Evolutionary conservation across 2,113 vertebrate species (phyloP).

Genomic region (Malurus elegans): DNA sequence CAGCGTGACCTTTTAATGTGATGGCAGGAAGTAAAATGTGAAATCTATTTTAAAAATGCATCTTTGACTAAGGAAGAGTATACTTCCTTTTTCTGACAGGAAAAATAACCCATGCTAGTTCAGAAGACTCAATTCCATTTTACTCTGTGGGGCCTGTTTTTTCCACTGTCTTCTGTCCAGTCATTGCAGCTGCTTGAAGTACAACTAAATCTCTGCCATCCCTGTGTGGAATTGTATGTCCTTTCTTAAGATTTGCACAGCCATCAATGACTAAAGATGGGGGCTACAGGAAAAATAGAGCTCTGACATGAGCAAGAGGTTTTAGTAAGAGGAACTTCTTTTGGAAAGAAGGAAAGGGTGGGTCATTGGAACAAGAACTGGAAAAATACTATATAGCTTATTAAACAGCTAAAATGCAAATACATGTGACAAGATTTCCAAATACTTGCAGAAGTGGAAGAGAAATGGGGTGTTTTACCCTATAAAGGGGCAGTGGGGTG

Average conservation of each 20-base stretch:
- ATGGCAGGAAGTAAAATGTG: constrained; percentile 56
- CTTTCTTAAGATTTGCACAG: neutral
- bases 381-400: neutral
- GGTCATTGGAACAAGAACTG: neutral
- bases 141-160: neutral
- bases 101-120: constrained; percentile 20
- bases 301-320: neutral
- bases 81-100: constrained; percentile 56
- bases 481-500: neutral
- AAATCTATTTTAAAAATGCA: constrained; percentile 58
- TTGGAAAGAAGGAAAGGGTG: neutral
- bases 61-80: constrained; percentile 51
- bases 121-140: neutral
- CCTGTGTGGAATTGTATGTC: neutral
- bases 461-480: neutral
- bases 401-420: neutral
- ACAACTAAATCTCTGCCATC: neutral
- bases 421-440: neutral
- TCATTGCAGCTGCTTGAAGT: neutral
- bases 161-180: neutral
- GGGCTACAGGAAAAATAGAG: neutral
- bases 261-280: neutral
- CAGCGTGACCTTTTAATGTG: constrained; percentile 54
- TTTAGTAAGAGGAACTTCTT: neutral
- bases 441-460: neutral